Evolutionary conservation across 1,140 invertebrate genomes (phyloP).

Genomic region (Asobara japonica): DNA sequence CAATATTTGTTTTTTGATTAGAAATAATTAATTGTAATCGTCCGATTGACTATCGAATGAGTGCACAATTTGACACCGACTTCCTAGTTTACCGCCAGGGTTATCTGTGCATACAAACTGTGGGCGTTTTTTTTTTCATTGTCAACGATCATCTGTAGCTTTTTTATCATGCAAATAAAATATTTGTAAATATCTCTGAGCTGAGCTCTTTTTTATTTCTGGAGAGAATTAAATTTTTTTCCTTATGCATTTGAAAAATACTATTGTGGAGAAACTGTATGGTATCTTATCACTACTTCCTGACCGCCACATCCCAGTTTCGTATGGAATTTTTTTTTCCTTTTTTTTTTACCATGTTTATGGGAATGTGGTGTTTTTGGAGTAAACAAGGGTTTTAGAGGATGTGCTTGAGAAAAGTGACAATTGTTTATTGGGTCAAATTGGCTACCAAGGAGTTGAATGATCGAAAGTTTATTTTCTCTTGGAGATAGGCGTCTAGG

Average conservation of each 20-base stretch:
- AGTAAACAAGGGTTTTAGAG: not conserved
- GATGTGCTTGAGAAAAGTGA: no score
- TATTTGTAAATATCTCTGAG: conserved; percentile 14
- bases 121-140: conserved; percentile 13
- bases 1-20: no score
- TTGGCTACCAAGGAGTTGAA: not conserved
- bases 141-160: conserved; percentile 11
- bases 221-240: not conserved
- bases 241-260: not conserved
- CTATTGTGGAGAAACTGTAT: not conserved
- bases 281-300: conserved; percentile 3
- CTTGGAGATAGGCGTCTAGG: conserved; percentile 46
- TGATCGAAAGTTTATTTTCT: conserved; percentile 20
- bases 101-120: not conserved
- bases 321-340: not conserved
- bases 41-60: no score
- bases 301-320: conserved; percentile 10
- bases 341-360: no score
- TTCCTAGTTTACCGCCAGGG: no score
- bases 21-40: no score
- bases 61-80: no score
- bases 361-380: not conserved
- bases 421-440: not conserved
- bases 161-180: conserved; percentile 14
- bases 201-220: not conserved